phyloP scores from a whole-genome alignment of 2,888 invertebrate genomes.

The Volucella inanis region DNA sequence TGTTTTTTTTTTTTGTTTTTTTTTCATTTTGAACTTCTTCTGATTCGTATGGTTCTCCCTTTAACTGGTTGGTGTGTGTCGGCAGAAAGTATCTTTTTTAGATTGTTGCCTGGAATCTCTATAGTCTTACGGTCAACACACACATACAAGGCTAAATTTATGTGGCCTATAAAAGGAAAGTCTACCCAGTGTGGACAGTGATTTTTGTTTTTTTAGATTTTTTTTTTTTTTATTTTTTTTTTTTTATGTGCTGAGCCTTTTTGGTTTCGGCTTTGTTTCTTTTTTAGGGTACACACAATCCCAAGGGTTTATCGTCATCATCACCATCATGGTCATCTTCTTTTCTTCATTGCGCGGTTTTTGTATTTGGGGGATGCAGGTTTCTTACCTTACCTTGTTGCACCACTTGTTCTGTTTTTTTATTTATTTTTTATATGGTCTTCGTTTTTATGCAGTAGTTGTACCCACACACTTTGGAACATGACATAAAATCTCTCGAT shows the following conservation, averaged over 20 bases:
- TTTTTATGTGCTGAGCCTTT: conserved; percentile 32
- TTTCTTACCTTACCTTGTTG: conserved; percentile 58
- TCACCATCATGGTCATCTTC: conserved; percentile 38
- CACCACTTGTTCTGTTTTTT: conserved; percentile 55
- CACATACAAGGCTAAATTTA: conserved; percentile 51
- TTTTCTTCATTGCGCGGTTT: conserved; percentile 30
- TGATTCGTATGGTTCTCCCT: conserved; percentile 45
- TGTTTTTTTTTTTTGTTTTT: conserved; percentile 5
- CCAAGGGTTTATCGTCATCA: conserved; percentile 71
- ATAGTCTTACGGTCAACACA: not conserved
- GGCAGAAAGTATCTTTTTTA: conserved; percentile 60
- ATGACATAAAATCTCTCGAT: conserved; percentile 70
- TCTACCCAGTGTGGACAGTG: conserved; percentile 58
- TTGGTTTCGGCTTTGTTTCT: conserved; percentile 59
- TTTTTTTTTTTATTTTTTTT: conserved; percentile 8
- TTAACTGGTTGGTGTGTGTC: conserved; percentile 51
- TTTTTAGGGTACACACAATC: conserved; percentile 54
- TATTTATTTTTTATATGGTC: conserved; percentile 6
- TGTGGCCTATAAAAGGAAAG: conserved; percentile 73
- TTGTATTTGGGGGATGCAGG: conserved; percentile 55
- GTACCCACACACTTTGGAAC: conserved; percentile 75
- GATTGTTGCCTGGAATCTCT: conserved; percentile 30
- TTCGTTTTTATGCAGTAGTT: conserved; percentile 56
- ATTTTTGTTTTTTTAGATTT: conserved; percentile 45
- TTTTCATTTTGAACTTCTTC: conserved; percentile 30